These are phyloP conservation scores for Chionomys nivalis DNA, from an alignment of 2,113 vertebrate genomes.

Conservation along the genomic window DNA sequence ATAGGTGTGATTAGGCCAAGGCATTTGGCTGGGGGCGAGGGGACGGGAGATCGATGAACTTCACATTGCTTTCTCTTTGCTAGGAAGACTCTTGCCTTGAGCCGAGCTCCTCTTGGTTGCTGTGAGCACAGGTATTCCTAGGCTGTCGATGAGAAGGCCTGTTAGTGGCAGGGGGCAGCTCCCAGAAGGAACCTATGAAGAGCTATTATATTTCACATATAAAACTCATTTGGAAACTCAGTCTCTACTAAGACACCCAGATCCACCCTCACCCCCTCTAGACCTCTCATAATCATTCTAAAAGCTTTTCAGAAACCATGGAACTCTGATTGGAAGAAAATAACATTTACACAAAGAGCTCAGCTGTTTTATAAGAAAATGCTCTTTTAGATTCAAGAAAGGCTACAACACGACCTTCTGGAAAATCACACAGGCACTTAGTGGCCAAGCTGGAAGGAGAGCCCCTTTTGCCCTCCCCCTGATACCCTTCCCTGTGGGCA, in stretches of 20 bases:
- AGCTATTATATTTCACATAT: slow-evolving; percentile 19
- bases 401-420: background rate
- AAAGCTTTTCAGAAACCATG: slow-evolving; percentile 1
- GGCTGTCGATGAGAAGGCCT: background rate
- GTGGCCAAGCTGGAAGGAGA: background rate
- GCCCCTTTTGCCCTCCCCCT: background rate
- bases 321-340: slow-evolving; percentile 38
- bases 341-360: background rate
- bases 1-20: background rate
- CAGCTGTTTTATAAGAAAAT: slow-evolving; percentile 21
- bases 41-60: background rate
- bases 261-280: background rate
- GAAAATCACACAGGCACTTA: background rate
- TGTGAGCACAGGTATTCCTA: background rate
- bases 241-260: background rate
- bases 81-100: background rate
- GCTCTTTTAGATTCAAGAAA: slow-evolving; percentile 1
- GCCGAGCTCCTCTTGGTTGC: background rate
- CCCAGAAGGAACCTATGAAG: background rate
- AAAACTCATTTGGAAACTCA: background rate
- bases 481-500: accelerated
- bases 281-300: background rate
- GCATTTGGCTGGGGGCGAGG: background rate
- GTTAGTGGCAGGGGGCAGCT: background rate
- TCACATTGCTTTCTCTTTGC: background rate